These are phyloP conservation scores for Drosophila ercepeae DNA, from an alignment of 1,140 invertebrate species.

Conservation along the genomic window DNA sequence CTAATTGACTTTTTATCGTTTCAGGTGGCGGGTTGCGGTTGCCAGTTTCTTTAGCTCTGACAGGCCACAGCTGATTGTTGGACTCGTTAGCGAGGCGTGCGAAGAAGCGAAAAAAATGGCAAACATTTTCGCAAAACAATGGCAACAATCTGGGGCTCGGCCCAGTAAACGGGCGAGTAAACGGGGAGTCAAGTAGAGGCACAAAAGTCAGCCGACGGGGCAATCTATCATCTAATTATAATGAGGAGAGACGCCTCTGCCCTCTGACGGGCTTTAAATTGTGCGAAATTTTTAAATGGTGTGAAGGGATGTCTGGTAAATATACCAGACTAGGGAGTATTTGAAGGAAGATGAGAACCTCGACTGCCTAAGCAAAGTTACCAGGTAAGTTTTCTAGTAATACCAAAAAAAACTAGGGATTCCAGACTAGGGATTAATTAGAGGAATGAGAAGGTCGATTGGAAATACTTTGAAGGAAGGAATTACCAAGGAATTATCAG, in stretches of 20 bases:
- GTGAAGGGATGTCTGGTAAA: no score
- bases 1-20: constrained; percentile 33
- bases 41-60: constrained; percentile 11
- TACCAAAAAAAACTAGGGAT: no score
- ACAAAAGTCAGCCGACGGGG: constrained; percentile 9
- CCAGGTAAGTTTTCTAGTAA: no score
- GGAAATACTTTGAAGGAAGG: no score
- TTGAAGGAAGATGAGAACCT: no score
- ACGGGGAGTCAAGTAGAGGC: no score
- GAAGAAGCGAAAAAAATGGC: constrained; percentile 17
- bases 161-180: constrained; percentile 35
- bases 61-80: constrained; percentile 49
- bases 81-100: constrained; percentile 37
- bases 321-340: no score
- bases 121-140: constrained; percentile 34
- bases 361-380: constrained; percentile 10
- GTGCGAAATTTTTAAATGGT: no score
- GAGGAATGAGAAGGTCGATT: no score
- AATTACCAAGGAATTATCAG: no score
- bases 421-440: no score
- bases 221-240: constrained; percentile 62
- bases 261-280: constrained; percentile 24
- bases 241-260: constrained; percentile 52
- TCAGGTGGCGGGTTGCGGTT: constrained; percentile 1
- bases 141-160: constrained; percentile 36